Base-by-base conservation (phyloP, 2,113 vertebrate species). In the Myiozetetes cayanensis region DNA sequence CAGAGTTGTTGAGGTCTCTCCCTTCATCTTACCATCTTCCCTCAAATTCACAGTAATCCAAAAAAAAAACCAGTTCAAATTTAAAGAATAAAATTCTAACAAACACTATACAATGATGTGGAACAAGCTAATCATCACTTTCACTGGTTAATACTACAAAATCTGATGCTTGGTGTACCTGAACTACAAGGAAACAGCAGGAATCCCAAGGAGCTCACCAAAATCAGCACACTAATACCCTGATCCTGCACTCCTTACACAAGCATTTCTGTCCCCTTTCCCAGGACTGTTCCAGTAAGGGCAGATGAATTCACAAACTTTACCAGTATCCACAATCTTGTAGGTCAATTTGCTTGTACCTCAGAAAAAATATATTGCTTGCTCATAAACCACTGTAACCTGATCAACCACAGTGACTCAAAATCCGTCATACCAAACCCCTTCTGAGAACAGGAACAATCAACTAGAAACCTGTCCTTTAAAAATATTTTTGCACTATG, bases 361-460 rank as follows among this genome's bases (percentile, higher is more conserved):
- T 37, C 52, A 87, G 70, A 78, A 25, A 93, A 94, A 96, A 85
- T 9, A 76, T 7, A 70, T n/a, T 41, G 79, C 70, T 79, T 80
- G 75, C 80, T 90, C 62, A 74, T 67, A 94, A 95, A 83, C n/a
- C 74, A 87, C 67, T 31, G 70, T 55, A 95, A 94, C 67, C 74
- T 83, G 39, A 94, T 75, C 58, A 83, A 85, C 68, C 71, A 72
- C 63, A 49, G 16, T 53, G 52, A 87, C 46, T 90, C 72, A 86
- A 90, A 94, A 35, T 30, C 83, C 31, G 0, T 80, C 67, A 44
- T n/a, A 79, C 41, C 21, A 73, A 84, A 76, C 41, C 43, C 41
- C 44, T 91, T 83, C 61, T 68, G 67, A 90, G 68, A 93, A 72
- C 71, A 85, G 66, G 70, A 90, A 72, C 50, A 89, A 63, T 37